Evolutionary conservation across 2,888 invertebrate genomes (phyloP).

Genomic region (Leptura quadrifasciata): DNA sequence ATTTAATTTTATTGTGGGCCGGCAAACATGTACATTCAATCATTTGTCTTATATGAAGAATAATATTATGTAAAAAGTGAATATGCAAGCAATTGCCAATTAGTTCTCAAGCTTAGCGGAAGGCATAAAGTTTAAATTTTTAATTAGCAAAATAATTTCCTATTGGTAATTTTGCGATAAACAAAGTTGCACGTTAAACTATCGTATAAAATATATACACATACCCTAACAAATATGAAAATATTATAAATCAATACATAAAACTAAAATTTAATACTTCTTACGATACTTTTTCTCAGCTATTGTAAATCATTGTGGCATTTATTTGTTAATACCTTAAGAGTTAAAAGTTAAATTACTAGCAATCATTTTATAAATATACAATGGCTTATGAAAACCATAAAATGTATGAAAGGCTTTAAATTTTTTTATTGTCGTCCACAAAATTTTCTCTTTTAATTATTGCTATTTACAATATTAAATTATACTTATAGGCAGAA

Average conservation of each 20-base stretch:
- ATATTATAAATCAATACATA: constrained; percentile 23
- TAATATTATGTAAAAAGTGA: background rate
- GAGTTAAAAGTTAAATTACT: background rate
- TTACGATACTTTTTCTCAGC: constrained; percentile 20
- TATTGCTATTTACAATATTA: background rate
- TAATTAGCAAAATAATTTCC: constrained; percentile 1
- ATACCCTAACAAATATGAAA: constrained; percentile 14
- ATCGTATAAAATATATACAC: constrained; percentile 14
- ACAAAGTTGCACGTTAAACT: constrained; percentile 11
- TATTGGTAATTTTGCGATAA: background rate
- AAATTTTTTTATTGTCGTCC: background rate
- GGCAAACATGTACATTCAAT: background rate
- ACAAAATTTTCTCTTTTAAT: no score
- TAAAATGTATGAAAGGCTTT: background rate
- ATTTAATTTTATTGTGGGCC: background rate
- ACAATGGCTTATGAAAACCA: background rate
- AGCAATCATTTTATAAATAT: background rate
- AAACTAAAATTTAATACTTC: constrained; percentile 23
- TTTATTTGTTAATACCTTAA: constrained; percentile 21
- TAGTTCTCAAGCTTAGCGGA: constrained; percentile 6
- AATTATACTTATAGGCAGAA: background rate
- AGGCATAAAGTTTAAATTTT: constrained; percentile 15
- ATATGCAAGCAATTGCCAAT: constrained; percentile 14
- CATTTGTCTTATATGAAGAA: background rate
- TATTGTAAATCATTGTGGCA: constrained; percentile 19